Percentiles rank a stretch among this genome's conserved stretches.
These are phyloP conservation scores for Podocnemis expansa DNA, from an alignment of 2,113 vertebrate genomes.

Conservation along the genomic window DNA sequence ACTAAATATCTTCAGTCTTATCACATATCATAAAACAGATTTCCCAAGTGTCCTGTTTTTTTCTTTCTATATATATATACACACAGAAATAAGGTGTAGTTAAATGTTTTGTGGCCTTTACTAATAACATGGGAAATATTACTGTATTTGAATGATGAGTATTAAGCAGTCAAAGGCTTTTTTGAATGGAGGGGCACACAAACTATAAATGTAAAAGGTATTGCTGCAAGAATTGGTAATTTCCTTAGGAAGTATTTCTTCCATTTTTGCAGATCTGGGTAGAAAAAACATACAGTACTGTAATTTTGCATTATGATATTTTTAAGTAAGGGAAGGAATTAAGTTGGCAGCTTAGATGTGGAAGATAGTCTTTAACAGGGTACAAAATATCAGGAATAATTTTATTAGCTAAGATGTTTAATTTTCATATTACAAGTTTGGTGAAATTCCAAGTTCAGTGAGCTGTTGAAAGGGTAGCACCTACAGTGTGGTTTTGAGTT, in stretches of 20 bases:
- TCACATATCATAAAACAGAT: slow-evolving; percentile 49
- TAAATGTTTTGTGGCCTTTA: slow-evolving; percentile 80
- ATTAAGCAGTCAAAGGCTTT: slow-evolving; percentile 56
- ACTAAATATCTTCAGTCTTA: slow-evolving; percentile 36
- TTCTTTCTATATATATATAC: slow-evolving; percentile 39
- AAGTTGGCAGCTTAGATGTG: slow-evolving; percentile 29
- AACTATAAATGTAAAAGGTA: slow-evolving; percentile 30
- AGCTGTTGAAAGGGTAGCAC: slow-evolving; percentile 53
- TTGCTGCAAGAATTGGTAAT: slow-evolving; percentile 53
- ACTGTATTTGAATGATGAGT: slow-evolving; percentile 61
- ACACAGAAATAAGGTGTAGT: slow-evolving; percentile 51
- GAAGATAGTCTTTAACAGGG: slow-evolving; percentile 65
- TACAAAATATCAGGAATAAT: slow-evolving; percentile 72
- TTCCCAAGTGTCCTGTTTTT: slow-evolving; percentile 76
- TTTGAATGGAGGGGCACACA: slow-evolving; percentile 37
- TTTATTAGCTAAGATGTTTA: slow-evolving; percentile 59
- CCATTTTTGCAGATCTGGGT: slow-evolving; percentile 62
- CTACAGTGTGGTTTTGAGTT: slow-evolving; percentile 61
- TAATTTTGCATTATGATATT: slow-evolving; percentile 62
- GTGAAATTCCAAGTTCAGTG: slow-evolving; percentile 40
- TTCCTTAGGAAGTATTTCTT: slow-evolving; percentile 55
- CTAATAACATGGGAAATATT: slow-evolving; percentile 55
- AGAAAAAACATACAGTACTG: slow-evolving; percentile 62
- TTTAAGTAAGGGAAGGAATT: slow-evolving; percentile 59
- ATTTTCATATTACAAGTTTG: slow-evolving; percentile 32